phyloP scores from a whole-genome alignment of 30 jellyfish, hydroid and myxozoan genomes.

The Clytia hemisphaerica region DNA sequence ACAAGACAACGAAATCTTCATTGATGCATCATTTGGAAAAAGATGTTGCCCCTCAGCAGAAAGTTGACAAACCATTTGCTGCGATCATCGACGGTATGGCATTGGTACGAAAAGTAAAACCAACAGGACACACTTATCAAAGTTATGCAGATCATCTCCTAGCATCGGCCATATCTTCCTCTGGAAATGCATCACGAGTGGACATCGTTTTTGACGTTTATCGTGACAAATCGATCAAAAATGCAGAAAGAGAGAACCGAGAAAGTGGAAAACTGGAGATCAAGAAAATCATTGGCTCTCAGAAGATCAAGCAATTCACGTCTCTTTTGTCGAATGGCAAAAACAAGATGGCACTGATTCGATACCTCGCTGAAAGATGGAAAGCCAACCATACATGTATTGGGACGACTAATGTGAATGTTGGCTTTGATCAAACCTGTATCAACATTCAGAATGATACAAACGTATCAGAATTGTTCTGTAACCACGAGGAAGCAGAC shows the following conservation, averaged over 20 bases:
- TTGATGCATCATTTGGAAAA: slow-evolving; percentile 24
- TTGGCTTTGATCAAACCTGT: slow-evolving; percentile 2
- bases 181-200: slow-evolving; percentile 6
- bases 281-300: background rate
- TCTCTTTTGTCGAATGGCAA: background rate
- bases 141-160: background rate
- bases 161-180: background rate
- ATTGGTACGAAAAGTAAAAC: slow-evolving; percentile 10
- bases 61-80: background rate
- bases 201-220: slow-evolving; percentile 32
- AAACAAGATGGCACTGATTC: slow-evolving; percentile 18
- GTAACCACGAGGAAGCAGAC: slow-evolving; percentile 46
- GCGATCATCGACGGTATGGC: slow-evolving; percentile 17
- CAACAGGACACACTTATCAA: too few relatives aligned
- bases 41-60: background rate
- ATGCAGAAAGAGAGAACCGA: slow-evolving; percentile 40
- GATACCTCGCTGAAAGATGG: slow-evolving; percentile 15
- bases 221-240: slow-evolving; percentile 30
- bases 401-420: background rate
- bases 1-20: slow-evolving; percentile 16
- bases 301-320: slow-evolving; percentile 23
- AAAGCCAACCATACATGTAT: background rate
- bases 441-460: too few relatives aligned
- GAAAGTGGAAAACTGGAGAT: slow-evolving; percentile 16
- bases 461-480: background rate